Conservation (phyloP, 2,888 invertebrate species). For the Thymelicus sylvestris region DNA sequence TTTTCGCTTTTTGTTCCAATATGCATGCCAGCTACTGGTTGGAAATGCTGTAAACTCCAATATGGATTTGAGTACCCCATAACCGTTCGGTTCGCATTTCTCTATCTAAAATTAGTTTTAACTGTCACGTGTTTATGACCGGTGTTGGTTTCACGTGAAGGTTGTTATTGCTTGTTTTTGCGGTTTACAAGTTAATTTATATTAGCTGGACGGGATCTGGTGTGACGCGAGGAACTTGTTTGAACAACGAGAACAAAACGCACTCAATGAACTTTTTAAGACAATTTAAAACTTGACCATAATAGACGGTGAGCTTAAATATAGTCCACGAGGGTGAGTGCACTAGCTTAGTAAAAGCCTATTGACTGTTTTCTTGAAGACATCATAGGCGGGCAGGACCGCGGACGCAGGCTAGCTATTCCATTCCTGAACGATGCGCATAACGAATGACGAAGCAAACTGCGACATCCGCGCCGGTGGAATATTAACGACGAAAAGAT, state of each 20-base stretch:
- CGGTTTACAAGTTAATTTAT: slow-evolving; percentile 33
- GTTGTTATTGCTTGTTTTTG: slow-evolving; percentile 26
- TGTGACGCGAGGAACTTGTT: slow-evolving; percentile 1
- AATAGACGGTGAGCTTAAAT: no score
- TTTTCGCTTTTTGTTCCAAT: slow-evolving; percentile 61
- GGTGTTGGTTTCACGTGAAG: slow-evolving; percentile 32
- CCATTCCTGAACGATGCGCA: no score
- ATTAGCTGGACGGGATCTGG: slow-evolving; percentile 8
- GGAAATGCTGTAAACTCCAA: slow-evolving; percentile 42
- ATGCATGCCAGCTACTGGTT: slow-evolving; percentile 51
- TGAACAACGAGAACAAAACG: not conserved
- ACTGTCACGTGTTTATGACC: slow-evolving; percentile 22
- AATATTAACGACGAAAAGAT: no score
- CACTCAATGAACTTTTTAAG: no score
- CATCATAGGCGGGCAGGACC: no score
- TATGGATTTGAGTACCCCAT: slow-evolving; percentile 57
- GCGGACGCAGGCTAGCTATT: no score
- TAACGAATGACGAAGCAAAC: no score
- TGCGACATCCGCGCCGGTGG: no score
- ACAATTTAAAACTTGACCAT: no score
- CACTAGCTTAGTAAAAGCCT: no score
- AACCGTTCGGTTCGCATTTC: slow-evolving; percentile 26
- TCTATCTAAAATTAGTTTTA: slow-evolving; percentile 24
- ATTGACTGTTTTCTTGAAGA: no score
- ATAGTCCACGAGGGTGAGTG: no score